Percentiles rank a stretch among this genome's conserved stretches.
These are phyloP conservation scores for Operophtera brumata DNA, from an alignment of 2,888 invertebrate genomes.

Conservation along the genomic window DNA sequence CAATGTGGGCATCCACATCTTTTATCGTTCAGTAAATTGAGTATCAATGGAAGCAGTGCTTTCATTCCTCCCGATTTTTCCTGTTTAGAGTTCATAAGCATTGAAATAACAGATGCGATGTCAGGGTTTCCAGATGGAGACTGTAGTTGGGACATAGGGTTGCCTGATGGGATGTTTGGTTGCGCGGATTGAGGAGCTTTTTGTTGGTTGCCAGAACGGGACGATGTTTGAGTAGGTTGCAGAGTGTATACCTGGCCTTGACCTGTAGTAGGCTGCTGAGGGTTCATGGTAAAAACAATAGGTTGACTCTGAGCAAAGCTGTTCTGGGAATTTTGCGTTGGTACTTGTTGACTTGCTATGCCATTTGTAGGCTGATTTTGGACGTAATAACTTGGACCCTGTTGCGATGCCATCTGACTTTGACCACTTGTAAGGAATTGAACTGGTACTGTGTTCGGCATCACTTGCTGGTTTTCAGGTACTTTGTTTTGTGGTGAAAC, in stretches of 20 bases:
- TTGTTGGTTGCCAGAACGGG: conserved; percentile 27
- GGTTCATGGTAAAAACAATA: conserved; percentile 24
- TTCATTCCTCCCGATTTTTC: conserved; percentile 55
- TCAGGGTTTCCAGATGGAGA: conserved; percentile 21
- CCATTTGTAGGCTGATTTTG: conserved; percentile 14
- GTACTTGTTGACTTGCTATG: conserved; percentile 12
- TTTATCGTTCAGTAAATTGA: conserved; percentile 61
- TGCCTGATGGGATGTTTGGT: conserved; percentile 22
- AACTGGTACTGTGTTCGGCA: conserved; percentile 10
- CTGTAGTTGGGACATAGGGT: conserved; percentile 39
- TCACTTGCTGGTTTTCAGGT: neutral
- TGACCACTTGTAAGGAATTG: conserved; percentile 26
- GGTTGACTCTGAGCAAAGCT: conserved; percentile 23
- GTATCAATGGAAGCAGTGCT: conserved; percentile 59
- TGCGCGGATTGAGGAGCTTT: conserved; percentile 3
- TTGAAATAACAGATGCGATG: conserved; percentile 28
- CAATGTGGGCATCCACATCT: conserved; percentile 48
- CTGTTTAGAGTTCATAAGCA: conserved; percentile 32
- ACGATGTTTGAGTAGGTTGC: conserved; percentile 36
- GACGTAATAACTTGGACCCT: conserved; percentile 10
- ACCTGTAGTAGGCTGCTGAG: conserved; percentile 14
- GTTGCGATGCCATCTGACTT: conserved; percentile 17
- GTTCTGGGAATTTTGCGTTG: conserved; percentile 17
- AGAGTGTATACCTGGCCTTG: conserved; percentile 37
- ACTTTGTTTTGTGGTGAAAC: conserved; percentile 13